Evolutionary conservation across 2,888 invertebrate genomes (phyloP).

Genomic region (Kryphioiulus occultus): DNA sequence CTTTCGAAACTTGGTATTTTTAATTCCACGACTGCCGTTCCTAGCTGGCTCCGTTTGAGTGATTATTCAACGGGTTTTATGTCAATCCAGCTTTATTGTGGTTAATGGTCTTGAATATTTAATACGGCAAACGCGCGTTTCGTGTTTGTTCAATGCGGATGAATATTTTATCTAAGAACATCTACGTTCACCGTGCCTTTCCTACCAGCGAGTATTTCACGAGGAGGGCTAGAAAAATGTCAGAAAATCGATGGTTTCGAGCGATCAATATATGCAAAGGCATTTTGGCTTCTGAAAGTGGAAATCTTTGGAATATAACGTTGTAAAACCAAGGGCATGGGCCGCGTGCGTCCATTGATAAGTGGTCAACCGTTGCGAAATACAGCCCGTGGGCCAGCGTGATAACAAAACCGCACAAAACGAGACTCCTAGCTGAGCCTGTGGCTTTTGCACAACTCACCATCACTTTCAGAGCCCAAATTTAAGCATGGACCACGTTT

Average conservation of each 20-base stretch:
- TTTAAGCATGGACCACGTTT: too few species aligned
- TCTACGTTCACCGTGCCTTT: not conserved
- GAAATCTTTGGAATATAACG: slow-evolving; percentile 37
- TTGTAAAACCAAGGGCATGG: slow-evolving; percentile 39
- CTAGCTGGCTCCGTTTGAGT: not conserved
- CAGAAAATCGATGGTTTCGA: not conserved
- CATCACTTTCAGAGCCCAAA: too few species aligned
- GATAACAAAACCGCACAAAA: not conserved
- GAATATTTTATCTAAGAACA: slow-evolving; percentile 31
- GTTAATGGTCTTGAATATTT: slow-evolving; percentile 30
- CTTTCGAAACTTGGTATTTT: not conserved
- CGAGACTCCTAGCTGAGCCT: not conserved
- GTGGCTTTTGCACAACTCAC: too few species aligned
- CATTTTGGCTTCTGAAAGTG: slow-evolving; percentile 2
- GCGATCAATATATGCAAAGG: slow-evolving; percentile 15
- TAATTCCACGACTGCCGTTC: not conserved
- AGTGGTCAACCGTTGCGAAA: slow-evolving; percentile 3
- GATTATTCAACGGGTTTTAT: not conserved
- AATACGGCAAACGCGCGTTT: slow-evolving; percentile 17
- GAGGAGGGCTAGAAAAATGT: slow-evolving; percentile 22
- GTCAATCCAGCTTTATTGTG: slow-evolving; percentile 25
- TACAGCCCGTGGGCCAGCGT: not conserved
- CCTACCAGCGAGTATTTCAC: not conserved
- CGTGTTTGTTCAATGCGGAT: slow-evolving; percentile 12
- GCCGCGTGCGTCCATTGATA: not conserved